Base-by-base conservation (phyloP, 2,888 invertebrate genomes). In the Brachypalpus laphriformis region DNA sequence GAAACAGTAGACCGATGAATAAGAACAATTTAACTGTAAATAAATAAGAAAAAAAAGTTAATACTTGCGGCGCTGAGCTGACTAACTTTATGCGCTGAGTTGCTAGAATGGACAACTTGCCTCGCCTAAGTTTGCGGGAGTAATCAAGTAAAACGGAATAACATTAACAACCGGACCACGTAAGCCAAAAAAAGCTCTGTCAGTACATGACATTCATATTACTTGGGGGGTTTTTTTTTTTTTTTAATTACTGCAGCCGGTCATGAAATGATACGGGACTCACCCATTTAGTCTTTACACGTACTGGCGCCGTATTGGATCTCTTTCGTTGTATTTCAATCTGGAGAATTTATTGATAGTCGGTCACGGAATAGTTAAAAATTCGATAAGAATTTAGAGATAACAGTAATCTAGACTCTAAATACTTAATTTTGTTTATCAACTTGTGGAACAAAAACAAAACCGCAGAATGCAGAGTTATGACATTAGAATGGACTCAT, bases 1-100 rank as follows among this genome's bases (percentile, higher is more conserved):
- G 54, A 0, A 78, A 45, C 22, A 78, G 18, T 4, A 86, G 25
- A 14, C 74, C 11, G 18, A 78, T 20, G 37, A 57, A 45, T 45
- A 34, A 18, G 8, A 82, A 42, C 16, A 66, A 71, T 75, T 77
- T 77, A 61, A 86, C 82, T 86, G 82, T 31, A 56, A 71, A 74
- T 16, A 56, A 6, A 70, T 56, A 66, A n/a, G 40, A 72, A 40
- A 20, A 54, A 22, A 11, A 49, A 70, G 47, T 63, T 57, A 75
- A 37, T 28, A 28, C n/a, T n/a, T n/a, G n/a, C n/a, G 25, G 9
- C 34, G 9, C 34, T 34, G 34, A 6, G n/a, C n/a, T n/a, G n/a
- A n/a, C n/a, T n/a, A n/a, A 28, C 28, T 28, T 28, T 28, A 51
- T 16, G 8, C 6, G 11, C 28, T 3, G 40, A n/a, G n/a, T n/a